Evolutionary conservation across 2,888 invertebrate species (phyloP).

Genomic region (Phoronis australis): DNA sequence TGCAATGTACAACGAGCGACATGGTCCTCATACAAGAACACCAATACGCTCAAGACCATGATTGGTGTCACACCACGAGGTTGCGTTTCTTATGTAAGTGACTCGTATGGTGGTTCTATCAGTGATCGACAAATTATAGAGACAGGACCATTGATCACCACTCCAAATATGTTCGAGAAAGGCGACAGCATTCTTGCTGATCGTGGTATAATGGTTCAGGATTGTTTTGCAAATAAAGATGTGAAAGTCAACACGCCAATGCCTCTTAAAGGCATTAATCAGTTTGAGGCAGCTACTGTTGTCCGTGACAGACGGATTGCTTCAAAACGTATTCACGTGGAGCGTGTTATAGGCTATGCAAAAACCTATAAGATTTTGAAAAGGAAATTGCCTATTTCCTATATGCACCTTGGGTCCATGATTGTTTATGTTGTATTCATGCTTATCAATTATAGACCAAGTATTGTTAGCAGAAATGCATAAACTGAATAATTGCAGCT

Average conservation of each 20-base stretch:
- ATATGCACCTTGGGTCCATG: constrained; percentile 5
- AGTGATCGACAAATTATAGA: constrained; percentile 10
- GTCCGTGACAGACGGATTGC: constrained; percentile 7
- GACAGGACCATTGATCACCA: background rate
- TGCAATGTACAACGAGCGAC: constrained; percentile 11
- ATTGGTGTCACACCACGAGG: constrained; percentile 15
- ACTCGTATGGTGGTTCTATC: constrained; percentile 5
- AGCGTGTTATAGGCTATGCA: constrained; percentile 7
- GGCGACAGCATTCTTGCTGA: constrained; percentile 8
- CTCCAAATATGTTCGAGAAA: background rate
- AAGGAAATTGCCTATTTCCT: constrained; percentile 1
- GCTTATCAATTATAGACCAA: constrained; percentile 13
- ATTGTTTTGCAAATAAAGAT: constrained; percentile 8
- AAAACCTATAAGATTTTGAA: constrained; percentile 11
- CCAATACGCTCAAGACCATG: constrained; percentile 19
- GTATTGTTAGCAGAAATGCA: constrained; percentile 10
- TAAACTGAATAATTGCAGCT: too few species aligned
- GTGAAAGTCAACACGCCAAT: constrained; percentile 6
- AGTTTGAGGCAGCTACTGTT: constrained; percentile 6
- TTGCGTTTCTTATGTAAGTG: constrained; percentile 10
- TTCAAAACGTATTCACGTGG: constrained; percentile 8
- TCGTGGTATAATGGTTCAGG: constrained; percentile 11
- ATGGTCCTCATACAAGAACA: constrained; percentile 20
- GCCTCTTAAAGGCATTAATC: constrained; percentile 6
- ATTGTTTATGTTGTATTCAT: constrained; percentile 11